A percentile compares a stretch with the other conserved stretches of the same genome.
Evolutionary conservation across 2,888 invertebrate genomes (phyloP).

Genomic region (Polymixis lichenea): DNA sequence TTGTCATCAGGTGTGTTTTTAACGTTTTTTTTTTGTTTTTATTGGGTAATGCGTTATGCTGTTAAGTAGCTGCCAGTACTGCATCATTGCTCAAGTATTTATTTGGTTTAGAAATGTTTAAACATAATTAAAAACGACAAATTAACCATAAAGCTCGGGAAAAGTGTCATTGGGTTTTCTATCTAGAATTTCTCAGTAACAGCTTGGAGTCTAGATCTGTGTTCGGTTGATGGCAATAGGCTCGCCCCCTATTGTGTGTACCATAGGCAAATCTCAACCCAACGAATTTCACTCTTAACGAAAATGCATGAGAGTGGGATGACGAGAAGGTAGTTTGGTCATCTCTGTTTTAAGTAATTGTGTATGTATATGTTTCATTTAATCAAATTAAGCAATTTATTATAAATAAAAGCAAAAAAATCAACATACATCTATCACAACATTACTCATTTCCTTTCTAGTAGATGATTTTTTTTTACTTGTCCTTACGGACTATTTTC

Average conservation of each 20-base stretch:
- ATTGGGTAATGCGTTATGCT: neutral
- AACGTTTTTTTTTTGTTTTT: slow-evolving; percentile 17
- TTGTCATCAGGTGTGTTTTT: slow-evolving; percentile 10
- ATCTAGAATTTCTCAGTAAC: too few species aligned
- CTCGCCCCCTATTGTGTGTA: too few species aligned
- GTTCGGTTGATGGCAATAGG: too few species aligned
- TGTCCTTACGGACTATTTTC: neutral
- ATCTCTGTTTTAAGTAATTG: neutral
- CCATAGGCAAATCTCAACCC: too few species aligned
- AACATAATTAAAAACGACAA: too few species aligned
- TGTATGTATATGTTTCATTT: neutral
- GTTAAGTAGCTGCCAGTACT: neutral
- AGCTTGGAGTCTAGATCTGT: too few species aligned
- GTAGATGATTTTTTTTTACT: neutral
- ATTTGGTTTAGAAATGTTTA: neutral
- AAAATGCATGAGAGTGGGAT: neutral
- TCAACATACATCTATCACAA: neutral
- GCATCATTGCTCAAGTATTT: neutral
- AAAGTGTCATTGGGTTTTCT: too few species aligned
- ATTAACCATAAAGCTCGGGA: too few species aligned
- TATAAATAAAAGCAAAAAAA: neutral
- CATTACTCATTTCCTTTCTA: neutral
- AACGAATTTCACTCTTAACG: neutral
- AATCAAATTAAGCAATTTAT: neutral
- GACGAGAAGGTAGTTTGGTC: neutral